A percentile compares a stretch with the other conserved stretches of the same genome.
phyloP scores from a whole-genome alignment of 2,797 vertebrate species.

The Siniperca scherzeri region DNA sequence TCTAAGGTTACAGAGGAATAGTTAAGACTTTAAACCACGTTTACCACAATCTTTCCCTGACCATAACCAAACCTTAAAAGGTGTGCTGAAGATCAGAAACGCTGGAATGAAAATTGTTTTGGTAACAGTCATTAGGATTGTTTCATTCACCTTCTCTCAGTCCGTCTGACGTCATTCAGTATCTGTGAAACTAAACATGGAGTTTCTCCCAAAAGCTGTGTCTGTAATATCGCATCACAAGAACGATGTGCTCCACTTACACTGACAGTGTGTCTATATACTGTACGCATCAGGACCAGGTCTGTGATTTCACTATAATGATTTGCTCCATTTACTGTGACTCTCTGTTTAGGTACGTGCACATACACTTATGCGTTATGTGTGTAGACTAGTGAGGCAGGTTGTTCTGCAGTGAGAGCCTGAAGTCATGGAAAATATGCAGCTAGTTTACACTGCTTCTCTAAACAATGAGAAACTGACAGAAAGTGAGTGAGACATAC shows the following conservation, averaged over 20 bases:
- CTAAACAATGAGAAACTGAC: constrained; percentile 83
- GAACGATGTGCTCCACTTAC: constrained; percentile 36
- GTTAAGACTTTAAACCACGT: no score
- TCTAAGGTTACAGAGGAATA: no score
- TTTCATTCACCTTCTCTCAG: background rate
- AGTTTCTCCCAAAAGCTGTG: constrained; percentile 11
- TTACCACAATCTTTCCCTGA: background rate
- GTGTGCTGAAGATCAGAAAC: background rate
- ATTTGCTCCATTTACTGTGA: constrained; percentile 62
- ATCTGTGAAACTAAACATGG: constrained; percentile 21
- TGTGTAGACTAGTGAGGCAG: constrained; percentile 49
- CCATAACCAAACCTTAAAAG: background rate
- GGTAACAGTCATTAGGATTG: background rate
- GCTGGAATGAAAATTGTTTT: background rate
- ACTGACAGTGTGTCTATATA: constrained; percentile 7
- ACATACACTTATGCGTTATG: constrained; percentile 38
- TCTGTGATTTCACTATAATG: constrained; percentile 34
- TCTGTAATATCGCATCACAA: background rate
- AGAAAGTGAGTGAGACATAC: constrained; percentile 60
- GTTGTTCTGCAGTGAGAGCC: constrained; percentile 66
- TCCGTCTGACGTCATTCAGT: background rate
- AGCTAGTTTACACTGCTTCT: constrained; percentile 85
- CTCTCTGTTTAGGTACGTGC: constrained; percentile 41
- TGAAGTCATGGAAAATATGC: constrained; percentile 90
- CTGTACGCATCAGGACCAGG: constrained; percentile 17